A percentile compares a stretch with the other conserved stretches of the same genome.
phyloP scores from a whole-genome alignment of 2,113 vertebrate genomes.

The Ciconia boyciana region DNA sequence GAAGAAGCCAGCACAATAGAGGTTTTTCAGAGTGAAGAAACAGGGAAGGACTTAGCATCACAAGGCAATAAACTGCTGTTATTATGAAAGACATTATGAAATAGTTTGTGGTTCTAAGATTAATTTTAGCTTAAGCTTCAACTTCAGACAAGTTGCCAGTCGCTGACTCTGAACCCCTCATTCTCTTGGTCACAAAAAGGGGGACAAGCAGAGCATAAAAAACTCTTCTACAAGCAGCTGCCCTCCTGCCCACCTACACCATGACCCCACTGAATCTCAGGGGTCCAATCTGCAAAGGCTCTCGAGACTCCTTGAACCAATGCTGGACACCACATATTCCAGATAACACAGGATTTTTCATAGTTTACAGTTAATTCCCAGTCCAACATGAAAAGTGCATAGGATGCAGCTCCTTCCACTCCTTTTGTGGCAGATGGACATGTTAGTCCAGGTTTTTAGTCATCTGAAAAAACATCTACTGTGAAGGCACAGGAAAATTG shows the following conservation, averaged over 20 bases:
- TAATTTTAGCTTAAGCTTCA: constrained; percentile 35
- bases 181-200: not conserved
- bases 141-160: not conserved
- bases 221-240: not conserved
- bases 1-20: constrained; percentile 56
- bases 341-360: not conserved
- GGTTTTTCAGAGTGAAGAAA: constrained; percentile 26
- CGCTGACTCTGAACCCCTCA: not conserved
- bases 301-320: not conserved
- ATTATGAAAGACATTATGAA: constrained; percentile 58
- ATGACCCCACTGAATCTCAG: not conserved
- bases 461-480: not conserved
- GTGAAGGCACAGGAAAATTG: not conserved
- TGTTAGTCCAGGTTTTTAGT: not conserved
- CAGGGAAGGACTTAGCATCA: constrained; percentile 3
- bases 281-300: not conserved
- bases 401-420: not conserved
- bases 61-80: constrained; percentile 35
- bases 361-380: not conserved
- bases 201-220: not conserved
- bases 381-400: not conserved
- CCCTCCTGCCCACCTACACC: not conserved
- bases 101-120: constrained; percentile 49
- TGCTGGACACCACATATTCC: not conserved
- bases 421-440: not conserved